Conservation (phyloP, 2,113 vertebrate species). For the Microcebus tavaratra region DNA sequence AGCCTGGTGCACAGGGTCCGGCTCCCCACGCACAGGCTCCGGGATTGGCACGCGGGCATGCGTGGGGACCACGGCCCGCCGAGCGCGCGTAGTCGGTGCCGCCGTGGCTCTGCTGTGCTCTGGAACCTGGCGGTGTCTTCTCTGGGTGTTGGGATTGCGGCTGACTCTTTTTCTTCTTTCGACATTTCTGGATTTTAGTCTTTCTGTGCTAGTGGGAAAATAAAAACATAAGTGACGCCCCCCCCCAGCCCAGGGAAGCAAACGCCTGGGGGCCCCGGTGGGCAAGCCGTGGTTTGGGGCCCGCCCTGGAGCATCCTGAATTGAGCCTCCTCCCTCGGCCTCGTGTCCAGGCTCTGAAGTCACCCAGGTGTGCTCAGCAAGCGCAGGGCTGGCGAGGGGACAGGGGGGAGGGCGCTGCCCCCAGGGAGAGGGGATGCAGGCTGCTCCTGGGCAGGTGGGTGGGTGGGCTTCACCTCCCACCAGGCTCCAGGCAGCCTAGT, state of each 20-base stretch:
- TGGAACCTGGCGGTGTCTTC: background rate
- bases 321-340: accelerated
- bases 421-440: background rate
- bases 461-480: background rate
- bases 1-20: accelerated
- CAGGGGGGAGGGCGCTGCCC: background rate
- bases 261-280: background rate
- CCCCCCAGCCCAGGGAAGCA: background rate
- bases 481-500: background rate
- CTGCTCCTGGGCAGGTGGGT: no score
- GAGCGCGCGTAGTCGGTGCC: background rate
- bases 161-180: background rate
- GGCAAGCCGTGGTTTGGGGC: background rate
- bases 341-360: background rate
- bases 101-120: accelerated
- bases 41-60: accelerated
- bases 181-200: background rate
- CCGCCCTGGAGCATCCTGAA: background rate
- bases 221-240: accelerated
- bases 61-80: no score
- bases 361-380: accelerated
- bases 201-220: background rate
- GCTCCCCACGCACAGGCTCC: background rate
- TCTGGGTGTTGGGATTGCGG: background rate
- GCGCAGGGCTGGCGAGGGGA: no score